These are phyloP conservation scores for Nemurella pictetii DNA, from an alignment of 2,888 invertebrate species.

Conservation along the genomic window DNA sequence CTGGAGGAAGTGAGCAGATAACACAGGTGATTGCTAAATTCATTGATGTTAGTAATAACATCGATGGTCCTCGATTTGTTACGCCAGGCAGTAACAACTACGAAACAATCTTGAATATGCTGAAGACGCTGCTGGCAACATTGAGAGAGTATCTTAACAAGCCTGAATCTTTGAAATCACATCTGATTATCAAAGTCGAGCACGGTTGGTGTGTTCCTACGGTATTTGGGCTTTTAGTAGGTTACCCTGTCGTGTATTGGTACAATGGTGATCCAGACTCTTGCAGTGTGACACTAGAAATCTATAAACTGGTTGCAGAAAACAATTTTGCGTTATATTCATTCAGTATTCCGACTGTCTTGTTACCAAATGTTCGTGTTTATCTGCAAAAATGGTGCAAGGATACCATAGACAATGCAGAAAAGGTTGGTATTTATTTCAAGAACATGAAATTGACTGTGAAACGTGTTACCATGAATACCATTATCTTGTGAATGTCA, in stretches of 20 bases:
- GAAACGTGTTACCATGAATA: not conserved
- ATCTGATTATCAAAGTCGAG: conserved; percentile 10
- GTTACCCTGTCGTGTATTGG: conserved; percentile 50
- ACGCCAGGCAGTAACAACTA: not conserved
- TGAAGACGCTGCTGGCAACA: not conserved
- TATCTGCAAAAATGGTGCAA: conserved; percentile 36
- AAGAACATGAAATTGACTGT: not conserved
- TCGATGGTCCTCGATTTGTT: not conserved
- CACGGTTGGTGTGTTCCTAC: conserved; percentile 47
- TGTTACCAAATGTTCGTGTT: conserved; percentile 6
- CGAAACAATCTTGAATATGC: not conserved
- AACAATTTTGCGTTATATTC: conserved; percentile 40
- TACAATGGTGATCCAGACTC: conserved; percentile 41
- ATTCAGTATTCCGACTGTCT: conserved; percentile 43
- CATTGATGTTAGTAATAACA: not conserved
- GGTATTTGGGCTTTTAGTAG: conserved; percentile 48
- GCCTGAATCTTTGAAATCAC: not conserved
- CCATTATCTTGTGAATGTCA: not conserved
- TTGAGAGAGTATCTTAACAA: not conserved
- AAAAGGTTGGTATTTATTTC: not conserved
- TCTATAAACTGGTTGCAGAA: conserved; percentile 39
- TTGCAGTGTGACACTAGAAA: conserved; percentile 35
- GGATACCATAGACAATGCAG: not conserved
- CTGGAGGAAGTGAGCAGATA: not conserved
- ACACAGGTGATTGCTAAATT: not conserved